phyloP scores from a whole-genome alignment of 30 jellyfish, hydroid and myxozoan species.

The Aurelia coerulea region DNA sequence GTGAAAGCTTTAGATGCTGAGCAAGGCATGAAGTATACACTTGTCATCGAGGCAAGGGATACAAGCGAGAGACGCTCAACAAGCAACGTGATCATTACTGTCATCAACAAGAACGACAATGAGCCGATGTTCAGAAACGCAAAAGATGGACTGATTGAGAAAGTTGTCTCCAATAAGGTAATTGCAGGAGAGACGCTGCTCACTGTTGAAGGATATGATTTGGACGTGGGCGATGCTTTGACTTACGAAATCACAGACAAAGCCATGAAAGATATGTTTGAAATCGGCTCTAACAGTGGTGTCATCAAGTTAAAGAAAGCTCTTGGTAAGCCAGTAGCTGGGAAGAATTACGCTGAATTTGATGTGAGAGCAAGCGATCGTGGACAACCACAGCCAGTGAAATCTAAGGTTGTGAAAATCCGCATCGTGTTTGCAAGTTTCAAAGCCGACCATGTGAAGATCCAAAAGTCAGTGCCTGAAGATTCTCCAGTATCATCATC shows the following conservation, averaged over 20 bases:
- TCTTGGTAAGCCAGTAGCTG: slow-evolving; percentile 48
- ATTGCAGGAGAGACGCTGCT: slow-evolving; percentile 69
- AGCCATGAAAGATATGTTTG: slow-evolving; percentile 61
- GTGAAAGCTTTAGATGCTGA: slow-evolving; percentile 86
- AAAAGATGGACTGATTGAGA: slow-evolving; percentile 77
- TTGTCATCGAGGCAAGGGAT: slow-evolving; percentile 79
- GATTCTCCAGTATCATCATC: slow-evolving; percentile 46
- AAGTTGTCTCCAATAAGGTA: slow-evolving; percentile 66
- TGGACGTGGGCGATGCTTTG: slow-evolving; percentile 85
- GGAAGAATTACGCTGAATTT: slow-evolving; percentile 75
- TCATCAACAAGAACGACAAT: slow-evolving; percentile 76
- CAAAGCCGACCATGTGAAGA: slow-evolving; percentile 79
- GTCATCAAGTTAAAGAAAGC: slow-evolving; percentile 62
- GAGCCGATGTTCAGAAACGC: slow-evolving; percentile 83
- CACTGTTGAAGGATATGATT: slow-evolving; percentile 77
- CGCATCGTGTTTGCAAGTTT: slow-evolving; percentile 83
- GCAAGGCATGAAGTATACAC: slow-evolving; percentile 64
- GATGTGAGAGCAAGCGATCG: slow-evolving; percentile 85
- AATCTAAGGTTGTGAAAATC: slow-evolving; percentile 42
- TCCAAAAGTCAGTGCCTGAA: slow-evolving; percentile 69
- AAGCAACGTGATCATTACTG: slow-evolving; percentile 70
- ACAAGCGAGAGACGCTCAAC: slow-evolving; percentile 91
- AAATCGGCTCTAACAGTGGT: slow-evolving; percentile 77
- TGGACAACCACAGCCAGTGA: slow-evolving; percentile 50
- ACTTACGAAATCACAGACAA: slow-evolving; percentile 73